Evolutionary conservation across 2,888 invertebrate genomes (phyloP).

Genomic region (Acleris literana): DNA sequence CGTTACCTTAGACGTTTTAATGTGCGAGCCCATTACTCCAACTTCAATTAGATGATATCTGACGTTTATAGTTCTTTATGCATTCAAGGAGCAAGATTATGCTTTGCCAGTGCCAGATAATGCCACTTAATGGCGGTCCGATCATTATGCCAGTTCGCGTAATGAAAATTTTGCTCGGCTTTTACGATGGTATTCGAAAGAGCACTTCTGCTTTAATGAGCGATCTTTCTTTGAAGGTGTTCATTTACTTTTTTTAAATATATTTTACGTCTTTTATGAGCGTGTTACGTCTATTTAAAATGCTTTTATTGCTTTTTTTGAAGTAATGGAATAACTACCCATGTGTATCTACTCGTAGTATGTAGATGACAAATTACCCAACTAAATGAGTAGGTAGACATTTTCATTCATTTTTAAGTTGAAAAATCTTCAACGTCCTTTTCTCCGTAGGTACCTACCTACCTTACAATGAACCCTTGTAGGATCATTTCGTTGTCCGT

Average conservation of each 20-base stretch:
- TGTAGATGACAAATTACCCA: too few relatives aligned
- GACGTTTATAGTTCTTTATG: slow-evolving; percentile 82
- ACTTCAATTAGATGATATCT: slow-evolving; percentile 82
- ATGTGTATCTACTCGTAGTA: too few relatives aligned
- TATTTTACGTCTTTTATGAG: slow-evolving; percentile 30
- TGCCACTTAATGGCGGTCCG: slow-evolving; percentile 74
- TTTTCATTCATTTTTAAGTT: too few relatives aligned
- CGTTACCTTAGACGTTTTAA: slow-evolving; percentile 75
- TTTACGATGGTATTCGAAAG: slow-evolving; percentile 64
- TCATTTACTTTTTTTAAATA: slow-evolving; percentile 47
- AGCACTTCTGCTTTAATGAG: slow-evolving; percentile 57
- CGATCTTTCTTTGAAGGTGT: slow-evolving; percentile 53
- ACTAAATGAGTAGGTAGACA: too few relatives aligned
- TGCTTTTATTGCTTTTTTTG: slow-evolving; percentile 31
- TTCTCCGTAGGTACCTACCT: too few relatives aligned
- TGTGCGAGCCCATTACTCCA: slow-evolving; percentile 64
- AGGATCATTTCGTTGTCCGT: too few relatives aligned
- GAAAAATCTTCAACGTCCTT: too few relatives aligned
- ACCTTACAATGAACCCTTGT: too few relatives aligned
- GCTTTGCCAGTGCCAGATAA: slow-evolving; percentile 71
- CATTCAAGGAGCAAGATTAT: slow-evolving; percentile 77
- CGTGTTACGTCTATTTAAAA: slow-evolving; percentile 27
- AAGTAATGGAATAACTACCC: slow-evolving; percentile 5
- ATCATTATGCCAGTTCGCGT: slow-evolving; percentile 73
- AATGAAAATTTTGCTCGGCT: slow-evolving; percentile 75